phyloP scores from a whole-genome alignment of 2,888 invertebrate genomes.

The Argyresthia albistria region DNA sequence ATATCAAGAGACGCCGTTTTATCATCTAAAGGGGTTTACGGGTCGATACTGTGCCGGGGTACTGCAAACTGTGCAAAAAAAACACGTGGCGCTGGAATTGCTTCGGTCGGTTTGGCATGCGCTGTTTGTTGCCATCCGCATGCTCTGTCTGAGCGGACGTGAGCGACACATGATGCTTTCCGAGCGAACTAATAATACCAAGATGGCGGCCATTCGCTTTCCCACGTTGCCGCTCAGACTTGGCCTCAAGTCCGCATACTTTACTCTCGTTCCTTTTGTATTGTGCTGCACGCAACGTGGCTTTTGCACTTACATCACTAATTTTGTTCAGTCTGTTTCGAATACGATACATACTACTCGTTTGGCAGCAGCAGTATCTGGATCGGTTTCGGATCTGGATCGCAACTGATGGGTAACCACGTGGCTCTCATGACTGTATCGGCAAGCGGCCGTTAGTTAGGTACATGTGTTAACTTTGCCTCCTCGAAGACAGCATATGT shows the following conservation, averaged over 20 bases:
- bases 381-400: too few species aligned
- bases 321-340: constrained; percentile 17
- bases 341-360: too few species aligned
- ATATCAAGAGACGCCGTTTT: not conserved
- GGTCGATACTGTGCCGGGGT: constrained; percentile 42
- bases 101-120: constrained; percentile 54
- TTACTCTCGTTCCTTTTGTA: constrained; percentile 44
- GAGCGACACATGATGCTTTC: constrained; percentile 59
- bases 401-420: constrained; percentile 21
- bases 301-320: constrained; percentile 33
- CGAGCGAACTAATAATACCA: constrained; percentile 49
- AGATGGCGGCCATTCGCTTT: constrained; percentile 70
- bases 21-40: constrained; percentile 15
- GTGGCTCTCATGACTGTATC: constrained; percentile 19
- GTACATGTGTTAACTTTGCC: constrained; percentile 36
- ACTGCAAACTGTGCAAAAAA: constrained; percentile 50
- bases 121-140: constrained; percentile 67
- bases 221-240: constrained; percentile 43
- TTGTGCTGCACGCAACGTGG: constrained; percentile 40
- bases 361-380: too few species aligned
- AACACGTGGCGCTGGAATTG: constrained; percentile 60
- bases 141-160: not conserved
- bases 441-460: constrained; percentile 31
- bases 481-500: constrained; percentile 30
- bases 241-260: constrained; percentile 20